A percentile compares a stretch with the other conserved stretches of the same genome.
Conservation (phyloP, 2,888 invertebrate species). For the Synergus gifuensis region DNA sequence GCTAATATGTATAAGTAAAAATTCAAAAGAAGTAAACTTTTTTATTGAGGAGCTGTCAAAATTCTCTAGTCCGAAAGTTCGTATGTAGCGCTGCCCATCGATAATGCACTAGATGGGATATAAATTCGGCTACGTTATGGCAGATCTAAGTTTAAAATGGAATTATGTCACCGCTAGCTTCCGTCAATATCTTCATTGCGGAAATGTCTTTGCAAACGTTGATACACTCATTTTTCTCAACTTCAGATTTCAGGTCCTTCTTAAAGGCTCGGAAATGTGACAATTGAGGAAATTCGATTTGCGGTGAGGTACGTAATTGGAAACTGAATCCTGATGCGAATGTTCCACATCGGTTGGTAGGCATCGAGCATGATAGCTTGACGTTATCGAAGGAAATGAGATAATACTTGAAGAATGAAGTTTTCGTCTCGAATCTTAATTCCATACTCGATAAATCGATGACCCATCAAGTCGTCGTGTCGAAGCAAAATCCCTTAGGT, state of each 20-base stretch:
- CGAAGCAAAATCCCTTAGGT: conserved; percentile 20
- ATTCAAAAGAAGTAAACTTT: too few species aligned
- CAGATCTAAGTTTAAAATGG: background rate
- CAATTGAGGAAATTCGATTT: conserved; percentile 39
- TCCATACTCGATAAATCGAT: conserved; percentile 37
- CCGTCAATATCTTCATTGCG: background rate
- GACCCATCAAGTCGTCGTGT: background rate
- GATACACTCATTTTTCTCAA: background rate
- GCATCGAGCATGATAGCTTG: conserved; percentile 29
- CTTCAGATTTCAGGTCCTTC: background rate
- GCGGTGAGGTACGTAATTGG: conserved; percentile 25
- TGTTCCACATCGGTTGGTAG: conserved; percentile 33
- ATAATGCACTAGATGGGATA: background rate
- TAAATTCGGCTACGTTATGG: background rate
- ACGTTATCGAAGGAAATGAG: conserved; percentile 35
- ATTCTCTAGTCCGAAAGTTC: too few species aligned
- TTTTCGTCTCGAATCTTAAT: conserved; percentile 22
- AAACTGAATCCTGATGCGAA: conserved; percentile 36
- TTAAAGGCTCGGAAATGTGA: conserved; percentile 11
- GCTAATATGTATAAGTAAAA: too few species aligned
- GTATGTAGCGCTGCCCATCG: too few species aligned
- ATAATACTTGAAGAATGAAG: conserved; percentile 37
- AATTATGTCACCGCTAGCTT: background rate
- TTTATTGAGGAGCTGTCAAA: too few species aligned
- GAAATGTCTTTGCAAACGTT: background rate